Percentiles rank a stretch among this genome's conserved stretches.
Conservation (phyloP, 2,113 vertebrate species). For the Sceloporus tristichus region DNA sequence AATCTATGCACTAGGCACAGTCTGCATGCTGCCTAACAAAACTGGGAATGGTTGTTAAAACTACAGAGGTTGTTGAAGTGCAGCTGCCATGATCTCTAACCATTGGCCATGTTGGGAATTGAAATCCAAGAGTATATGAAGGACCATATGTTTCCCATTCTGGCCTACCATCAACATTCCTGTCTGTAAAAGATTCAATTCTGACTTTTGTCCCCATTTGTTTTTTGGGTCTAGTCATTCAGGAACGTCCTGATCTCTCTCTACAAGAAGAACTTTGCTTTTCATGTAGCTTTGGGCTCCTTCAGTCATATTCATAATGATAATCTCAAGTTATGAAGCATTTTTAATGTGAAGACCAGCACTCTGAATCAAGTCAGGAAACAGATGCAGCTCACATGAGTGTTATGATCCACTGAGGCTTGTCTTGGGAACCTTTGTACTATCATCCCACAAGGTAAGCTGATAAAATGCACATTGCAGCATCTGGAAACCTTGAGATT, state of each 20-base stretch:
- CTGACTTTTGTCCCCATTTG: background rate
- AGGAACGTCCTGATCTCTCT: background rate
- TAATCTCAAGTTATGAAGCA: background rate
- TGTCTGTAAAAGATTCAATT: background rate
- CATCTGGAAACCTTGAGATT: background rate
- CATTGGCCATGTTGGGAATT: background rate
- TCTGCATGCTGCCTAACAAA: constrained; percentile 3
- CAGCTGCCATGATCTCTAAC: background rate
- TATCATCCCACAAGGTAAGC: background rate
- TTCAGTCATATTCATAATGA: background rate
- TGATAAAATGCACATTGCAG: background rate
- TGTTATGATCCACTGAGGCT: background rate
- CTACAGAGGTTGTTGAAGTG: background rate
- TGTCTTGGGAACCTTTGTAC: background rate
- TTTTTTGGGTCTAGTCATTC: background rate
- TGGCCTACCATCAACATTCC: background rate
- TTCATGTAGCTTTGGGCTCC: background rate
- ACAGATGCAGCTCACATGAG: background rate
- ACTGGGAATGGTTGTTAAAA: background rate
- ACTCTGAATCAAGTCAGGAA: background rate
- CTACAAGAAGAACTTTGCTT: background rate
- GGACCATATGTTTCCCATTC: too few relatives aligned
- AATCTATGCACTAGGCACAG: background rate
- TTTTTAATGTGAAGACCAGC: background rate
- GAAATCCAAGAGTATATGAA: background rate